A percentile compares a stretch with the other conserved stretches of the same genome.
Evolutionary conservation across 2,113 vertebrate genomes (phyloP).

Genomic region (Elephas maximus): DNA sequence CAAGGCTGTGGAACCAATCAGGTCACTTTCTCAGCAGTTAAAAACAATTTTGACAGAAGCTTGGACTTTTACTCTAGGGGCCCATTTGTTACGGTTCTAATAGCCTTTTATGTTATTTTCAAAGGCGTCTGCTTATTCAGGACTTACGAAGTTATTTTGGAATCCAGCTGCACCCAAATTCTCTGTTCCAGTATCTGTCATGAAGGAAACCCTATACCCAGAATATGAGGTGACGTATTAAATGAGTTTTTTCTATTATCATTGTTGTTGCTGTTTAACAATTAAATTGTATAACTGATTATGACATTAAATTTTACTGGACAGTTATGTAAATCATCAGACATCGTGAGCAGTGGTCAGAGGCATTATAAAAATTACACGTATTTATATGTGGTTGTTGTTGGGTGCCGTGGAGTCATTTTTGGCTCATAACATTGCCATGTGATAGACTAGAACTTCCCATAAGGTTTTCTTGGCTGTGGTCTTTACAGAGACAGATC

Average conservation of each 20-base stretch:
- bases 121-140: slow-evolving; percentile 86
- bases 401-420: not conserved
- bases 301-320: slow-evolving; percentile 43
- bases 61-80: not conserved
- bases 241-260: slow-evolving; percentile 36
- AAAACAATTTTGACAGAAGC: slow-evolving; percentile 1
- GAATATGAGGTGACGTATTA: slow-evolving; percentile 88
- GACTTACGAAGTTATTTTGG: slow-evolving; percentile 89
- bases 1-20: not conserved
- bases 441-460: not conserved
- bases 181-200: slow-evolving; percentile 85
- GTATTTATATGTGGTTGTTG: not conserved
- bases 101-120: slow-evolving; percentile 72
- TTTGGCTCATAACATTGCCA: not conserved
- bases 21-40: not conserved
- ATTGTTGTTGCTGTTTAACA: not conserved
- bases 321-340: not conserved
- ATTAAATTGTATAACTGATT: slow-evolving; percentile 45
- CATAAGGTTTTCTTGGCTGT: not conserved
- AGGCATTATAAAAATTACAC: not conserved
- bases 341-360: not conserved
- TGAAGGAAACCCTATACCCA: slow-evolving; percentile 89
- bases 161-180: slow-evolving; percentile 89
- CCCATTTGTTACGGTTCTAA: slow-evolving; percentile 50
- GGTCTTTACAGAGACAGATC: not conserved